Conservation (phyloP, 2,113 vertebrate species). For the Hyperopisus bebe region DNA sequence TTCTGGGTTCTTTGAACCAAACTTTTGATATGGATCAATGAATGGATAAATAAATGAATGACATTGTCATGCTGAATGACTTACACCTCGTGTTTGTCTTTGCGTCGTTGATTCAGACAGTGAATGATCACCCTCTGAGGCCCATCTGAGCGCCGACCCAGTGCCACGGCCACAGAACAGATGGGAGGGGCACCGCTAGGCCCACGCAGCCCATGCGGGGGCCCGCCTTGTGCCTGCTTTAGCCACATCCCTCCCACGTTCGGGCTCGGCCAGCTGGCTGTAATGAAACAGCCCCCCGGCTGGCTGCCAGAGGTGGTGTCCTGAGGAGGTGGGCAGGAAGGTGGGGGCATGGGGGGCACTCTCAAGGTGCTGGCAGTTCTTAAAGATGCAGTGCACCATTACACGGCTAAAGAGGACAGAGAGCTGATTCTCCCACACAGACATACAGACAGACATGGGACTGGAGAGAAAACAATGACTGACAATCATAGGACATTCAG, state of each 20-base stretch:
- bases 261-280: neutral
- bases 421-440: neutral
- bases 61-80: neutral
- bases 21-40: neutral
- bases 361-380: neutral
- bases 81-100: neutral
- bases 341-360: constrained; percentile 31
- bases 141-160: neutral
- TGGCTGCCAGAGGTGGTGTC: neutral
- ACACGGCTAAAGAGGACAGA: neutral
- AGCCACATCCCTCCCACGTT: neutral
- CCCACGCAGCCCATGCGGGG: neutral
- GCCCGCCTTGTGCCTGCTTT: neutral
- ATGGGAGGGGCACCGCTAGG: neutral
- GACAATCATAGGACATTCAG: neutral
- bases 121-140: neutral
- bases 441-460: neutral
- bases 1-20: neutral
- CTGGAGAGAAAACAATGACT: neutral
- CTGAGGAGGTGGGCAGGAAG: constrained; percentile 9
- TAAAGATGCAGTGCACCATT: neutral
- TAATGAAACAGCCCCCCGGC: neutral
- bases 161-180: neutral
- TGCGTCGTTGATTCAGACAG: neutral
- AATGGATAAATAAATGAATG: neutral